Percentiles rank a stretch among this genome's conserved stretches.
Evolutionary conservation across 2,797 vertebrate genomes (phyloP).

Genomic region (Eospalax fontanierii): DNA sequence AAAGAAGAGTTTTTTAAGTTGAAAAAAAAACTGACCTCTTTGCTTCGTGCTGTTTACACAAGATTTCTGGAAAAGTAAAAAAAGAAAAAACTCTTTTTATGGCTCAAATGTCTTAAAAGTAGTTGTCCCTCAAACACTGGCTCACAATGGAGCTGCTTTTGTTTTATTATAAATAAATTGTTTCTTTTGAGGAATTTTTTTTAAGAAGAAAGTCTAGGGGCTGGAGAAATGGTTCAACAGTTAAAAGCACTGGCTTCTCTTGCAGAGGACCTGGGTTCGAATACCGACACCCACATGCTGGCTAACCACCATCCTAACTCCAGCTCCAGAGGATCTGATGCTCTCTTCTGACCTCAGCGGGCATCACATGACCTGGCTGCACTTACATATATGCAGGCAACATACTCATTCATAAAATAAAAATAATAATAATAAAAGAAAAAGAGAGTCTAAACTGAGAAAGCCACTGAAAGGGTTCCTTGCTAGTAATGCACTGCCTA

Average conservation of each 20-base stretch:
- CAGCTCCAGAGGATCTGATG: too few relatives aligned
- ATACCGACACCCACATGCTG: too few relatives aligned
- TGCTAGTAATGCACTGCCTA: background rate
- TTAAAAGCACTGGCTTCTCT: too few relatives aligned
- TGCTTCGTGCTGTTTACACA: slow-evolving; percentile 98
- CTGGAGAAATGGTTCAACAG: too few relatives aligned
- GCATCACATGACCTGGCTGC: too few relatives aligned
- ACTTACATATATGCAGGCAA: too few relatives aligned
- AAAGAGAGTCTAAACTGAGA: background rate
- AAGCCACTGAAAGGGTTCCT: background rate
- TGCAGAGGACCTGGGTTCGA: too few relatives aligned
- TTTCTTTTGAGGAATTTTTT: slow-evolving; percentile 99
- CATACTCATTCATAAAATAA: too few relatives aligned
- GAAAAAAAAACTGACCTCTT: slow-evolving; percentile 95
- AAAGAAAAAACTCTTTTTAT: slow-evolving; percentile 95
- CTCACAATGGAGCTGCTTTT: slow-evolving; percentile 96
- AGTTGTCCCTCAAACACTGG: slow-evolving; percentile 96
- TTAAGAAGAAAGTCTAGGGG: too few relatives aligned
- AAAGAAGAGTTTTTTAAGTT: slow-evolving; percentile 92
- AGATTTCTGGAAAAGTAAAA: slow-evolving; percentile 98
- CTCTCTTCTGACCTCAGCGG: too few relatives aligned
- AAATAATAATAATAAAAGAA: too few relatives aligned
- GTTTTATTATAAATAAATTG: slow-evolving; percentile 99
- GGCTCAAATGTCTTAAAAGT: slow-evolving; percentile 95
- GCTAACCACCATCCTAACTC: too few relatives aligned